These are phyloP conservation scores for Drosophila subquinaria DNA, from an alignment of 2,888 invertebrate species.

Conservation along the genomic window DNA sequence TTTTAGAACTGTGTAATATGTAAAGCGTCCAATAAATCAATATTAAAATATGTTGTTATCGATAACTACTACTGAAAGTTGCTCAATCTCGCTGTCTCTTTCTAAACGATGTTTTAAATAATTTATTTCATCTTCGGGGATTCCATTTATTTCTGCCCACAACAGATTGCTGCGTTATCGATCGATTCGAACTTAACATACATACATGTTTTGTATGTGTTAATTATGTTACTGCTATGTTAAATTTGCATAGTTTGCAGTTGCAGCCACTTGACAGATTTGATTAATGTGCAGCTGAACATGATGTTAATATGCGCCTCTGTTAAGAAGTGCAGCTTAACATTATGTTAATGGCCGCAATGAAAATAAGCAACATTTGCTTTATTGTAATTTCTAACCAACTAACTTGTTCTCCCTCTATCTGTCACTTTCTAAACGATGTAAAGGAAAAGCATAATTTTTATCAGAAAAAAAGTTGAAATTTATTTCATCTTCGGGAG, in stretches of 20 bases:
- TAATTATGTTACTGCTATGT: neutral
- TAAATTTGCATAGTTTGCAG: neutral
- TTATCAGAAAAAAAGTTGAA: conserved; percentile 10
- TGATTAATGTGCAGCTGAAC: neutral
- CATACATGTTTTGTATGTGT: neutral
- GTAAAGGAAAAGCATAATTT: neutral
- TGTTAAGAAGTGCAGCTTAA: neutral
- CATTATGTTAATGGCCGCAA: neutral
- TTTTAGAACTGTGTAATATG: conserved; percentile 15
- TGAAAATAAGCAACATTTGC: neutral
- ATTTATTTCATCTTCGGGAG: neutral
- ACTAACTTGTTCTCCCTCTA: neutral
- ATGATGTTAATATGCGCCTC: no score
- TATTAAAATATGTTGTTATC: neutral
- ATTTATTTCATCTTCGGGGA: neutral
- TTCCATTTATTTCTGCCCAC: neutral
- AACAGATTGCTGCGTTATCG: neutral
- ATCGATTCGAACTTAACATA: neutral
- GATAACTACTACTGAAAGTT: neutral
- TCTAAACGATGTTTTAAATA: conserved; percentile 1
- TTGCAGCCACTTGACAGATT: neutral
- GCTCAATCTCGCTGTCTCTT: neutral
- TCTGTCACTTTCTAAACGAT: conserved; percentile 1
- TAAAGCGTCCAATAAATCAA: conserved; percentile 11
- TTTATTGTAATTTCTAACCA: neutral